These are phyloP conservation scores for Eledone cirrhosa DNA, from an alignment of 2,888 invertebrate genomes.

Conservation along the genomic window DNA sequence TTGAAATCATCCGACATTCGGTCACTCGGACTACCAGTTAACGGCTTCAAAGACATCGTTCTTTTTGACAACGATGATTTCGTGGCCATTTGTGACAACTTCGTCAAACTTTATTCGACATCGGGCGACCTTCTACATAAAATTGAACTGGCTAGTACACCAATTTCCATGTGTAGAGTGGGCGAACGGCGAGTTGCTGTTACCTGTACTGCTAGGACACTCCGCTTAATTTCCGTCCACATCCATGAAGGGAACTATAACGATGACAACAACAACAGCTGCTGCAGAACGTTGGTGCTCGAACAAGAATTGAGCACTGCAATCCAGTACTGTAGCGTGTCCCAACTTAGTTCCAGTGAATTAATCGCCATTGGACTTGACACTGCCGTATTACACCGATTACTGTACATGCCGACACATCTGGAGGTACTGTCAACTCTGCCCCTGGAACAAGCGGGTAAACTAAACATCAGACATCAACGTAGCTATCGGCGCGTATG, in stretches of 20 bases:
- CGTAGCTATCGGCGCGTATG: neutral
- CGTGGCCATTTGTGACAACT: neutral
- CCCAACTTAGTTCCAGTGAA: neutral
- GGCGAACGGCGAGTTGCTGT: neutral
- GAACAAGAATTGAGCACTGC: neutral
- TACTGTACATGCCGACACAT: neutral
- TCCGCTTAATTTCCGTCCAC: neutral
- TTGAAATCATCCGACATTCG: no score
- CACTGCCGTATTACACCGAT: neutral
- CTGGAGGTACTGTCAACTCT: neutral
- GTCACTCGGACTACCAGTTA: neutral
- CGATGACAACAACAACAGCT: no score
- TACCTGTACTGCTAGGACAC: neutral
- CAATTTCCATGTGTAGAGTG: neutral
- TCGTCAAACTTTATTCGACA: neutral
- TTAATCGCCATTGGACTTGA: neutral
- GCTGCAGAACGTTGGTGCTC: neutral
- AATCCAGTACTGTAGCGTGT: neutral
- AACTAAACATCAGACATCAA: neutral
- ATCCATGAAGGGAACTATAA: no score
- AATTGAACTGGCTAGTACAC: neutral
- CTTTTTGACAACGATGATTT: constrained; percentile 2
- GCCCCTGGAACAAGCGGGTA: neutral
- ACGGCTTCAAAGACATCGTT: neutral
- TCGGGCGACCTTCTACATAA: neutral